Conservation (phyloP, 2,888 invertebrate species). For the Hypomecis punctinalis region DNA sequence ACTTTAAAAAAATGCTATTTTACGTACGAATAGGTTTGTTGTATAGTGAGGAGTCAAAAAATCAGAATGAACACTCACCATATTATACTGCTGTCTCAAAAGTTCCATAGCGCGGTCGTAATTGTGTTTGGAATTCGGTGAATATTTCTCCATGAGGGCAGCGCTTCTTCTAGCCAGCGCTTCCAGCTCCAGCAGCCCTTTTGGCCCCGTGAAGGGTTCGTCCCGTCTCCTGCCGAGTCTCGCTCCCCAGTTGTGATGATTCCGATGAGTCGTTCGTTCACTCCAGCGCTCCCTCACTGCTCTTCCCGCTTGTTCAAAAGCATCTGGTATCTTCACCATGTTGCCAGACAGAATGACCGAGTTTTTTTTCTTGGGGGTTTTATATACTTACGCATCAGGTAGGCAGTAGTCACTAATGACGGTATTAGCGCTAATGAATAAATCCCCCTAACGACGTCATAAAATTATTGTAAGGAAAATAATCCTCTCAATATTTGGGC, state of each 20-base stretch:
- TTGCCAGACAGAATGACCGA: constrained; percentile 12
- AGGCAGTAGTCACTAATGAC: constrained; percentile 6
- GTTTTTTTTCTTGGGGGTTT: not conserved
- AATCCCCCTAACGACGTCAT: not conserved
- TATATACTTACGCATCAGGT: constrained; percentile 6
- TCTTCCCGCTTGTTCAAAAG: constrained; percentile 44
- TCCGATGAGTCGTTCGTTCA: constrained; percentile 39
- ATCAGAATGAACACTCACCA: constrained; percentile 48
- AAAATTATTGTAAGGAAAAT: not conserved
- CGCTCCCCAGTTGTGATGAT: constrained; percentile 54
- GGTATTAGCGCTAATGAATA: not conserved
- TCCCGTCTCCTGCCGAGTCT: constrained; percentile 47
- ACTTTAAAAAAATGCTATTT: too few relatives aligned
- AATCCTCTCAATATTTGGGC: not conserved
- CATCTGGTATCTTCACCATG: constrained; percentile 60
- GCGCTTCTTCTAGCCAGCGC: constrained; percentile 51
- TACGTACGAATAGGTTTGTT: too few relatives aligned
- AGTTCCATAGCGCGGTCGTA: constrained; percentile 58
- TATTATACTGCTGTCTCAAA: constrained; percentile 60
- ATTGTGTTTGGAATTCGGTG: constrained; percentile 46
- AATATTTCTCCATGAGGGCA: constrained; percentile 56
- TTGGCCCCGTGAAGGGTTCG: constrained; percentile 47
- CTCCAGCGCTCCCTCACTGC: constrained; percentile 37
- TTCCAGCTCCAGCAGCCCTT: constrained; percentile 55
- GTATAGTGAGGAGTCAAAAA: not conserved